A percentile compares a stretch with the other conserved stretches of the same genome.
phyloP scores from a whole-genome alignment of 2,888 invertebrate species.

The Xestia sexstrigata region DNA sequence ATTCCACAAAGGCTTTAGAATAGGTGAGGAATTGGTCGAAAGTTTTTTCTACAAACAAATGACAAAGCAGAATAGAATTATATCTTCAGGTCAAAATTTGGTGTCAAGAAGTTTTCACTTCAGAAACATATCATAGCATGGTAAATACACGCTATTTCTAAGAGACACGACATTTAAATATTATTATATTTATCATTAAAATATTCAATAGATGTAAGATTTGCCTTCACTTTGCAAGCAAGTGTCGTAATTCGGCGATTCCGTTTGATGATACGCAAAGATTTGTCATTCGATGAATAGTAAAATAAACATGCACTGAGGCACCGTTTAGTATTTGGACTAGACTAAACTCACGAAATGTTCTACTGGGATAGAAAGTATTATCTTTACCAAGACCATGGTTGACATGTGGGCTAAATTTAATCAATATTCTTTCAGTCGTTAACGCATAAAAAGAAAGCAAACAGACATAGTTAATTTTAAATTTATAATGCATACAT shows the following conservation, averaged over 20 bases:
- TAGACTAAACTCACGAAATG: too few relatives aligned
- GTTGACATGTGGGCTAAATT: too few relatives aligned
- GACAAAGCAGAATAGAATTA: neutral
- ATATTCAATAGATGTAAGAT: conserved; percentile 43
- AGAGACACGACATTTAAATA: conserved; percentile 36
- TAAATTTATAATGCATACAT: too few relatives aligned
- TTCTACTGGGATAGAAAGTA: too few relatives aligned
- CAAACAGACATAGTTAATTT: too few relatives aligned
- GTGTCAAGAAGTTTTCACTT: conserved; percentile 7
- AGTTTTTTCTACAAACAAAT: neutral
- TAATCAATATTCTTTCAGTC: too few relatives aligned
- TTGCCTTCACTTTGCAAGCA: conserved; percentile 32
- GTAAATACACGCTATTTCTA: conserved; percentile 7
- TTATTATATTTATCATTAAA: conserved; percentile 17
- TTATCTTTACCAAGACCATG: too few relatives aligned
- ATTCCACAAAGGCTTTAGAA: neutral
- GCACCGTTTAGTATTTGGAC: neutral
- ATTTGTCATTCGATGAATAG: conserved; percentile 52
- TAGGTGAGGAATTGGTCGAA: neutral
- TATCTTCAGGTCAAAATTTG: too few relatives aligned
- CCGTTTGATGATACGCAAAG: conserved; percentile 44
- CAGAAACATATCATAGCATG: neutral
- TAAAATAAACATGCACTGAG: conserved; percentile 21
- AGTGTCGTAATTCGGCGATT: conserved; percentile 55
- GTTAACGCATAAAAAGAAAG: too few relatives aligned